A percentile compares a stretch with the other conserved stretches of the same genome.
Evolutionary conservation across 2,113 vertebrate species (phyloP).

Genomic region (Grallaria varia): DNA sequence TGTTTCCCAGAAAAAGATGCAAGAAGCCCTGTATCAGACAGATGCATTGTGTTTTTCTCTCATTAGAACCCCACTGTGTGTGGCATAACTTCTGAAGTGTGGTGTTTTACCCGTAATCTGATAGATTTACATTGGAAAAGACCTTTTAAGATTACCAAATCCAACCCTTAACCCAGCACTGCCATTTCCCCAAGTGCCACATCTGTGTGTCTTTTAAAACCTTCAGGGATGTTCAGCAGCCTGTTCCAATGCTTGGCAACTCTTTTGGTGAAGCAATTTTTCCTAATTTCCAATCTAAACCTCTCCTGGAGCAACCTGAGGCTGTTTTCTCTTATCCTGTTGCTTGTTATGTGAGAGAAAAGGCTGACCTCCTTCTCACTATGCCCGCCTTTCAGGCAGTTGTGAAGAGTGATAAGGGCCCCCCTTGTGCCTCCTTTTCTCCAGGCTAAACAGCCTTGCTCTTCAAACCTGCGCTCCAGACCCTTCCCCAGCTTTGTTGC

Average conservation of each 20-base stretch:
- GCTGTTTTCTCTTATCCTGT: not conserved
- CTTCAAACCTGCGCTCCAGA: not conserved
- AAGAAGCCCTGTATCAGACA: not conserved
- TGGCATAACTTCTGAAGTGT: not conserved
- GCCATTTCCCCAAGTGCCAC: not conserved
- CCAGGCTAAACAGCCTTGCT: not conserved
- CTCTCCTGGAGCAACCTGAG: not conserved
- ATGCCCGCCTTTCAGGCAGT: not conserved
- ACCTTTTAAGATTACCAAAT: rapidly evolving
- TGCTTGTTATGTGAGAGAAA: not conserved
- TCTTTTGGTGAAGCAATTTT: not conserved
- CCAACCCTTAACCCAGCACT: rapidly evolving
- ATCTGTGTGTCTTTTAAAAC: not conserved
- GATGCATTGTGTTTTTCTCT: not conserved
- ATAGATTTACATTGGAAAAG: not conserved
- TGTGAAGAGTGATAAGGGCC: not conserved
- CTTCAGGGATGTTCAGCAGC: not conserved
- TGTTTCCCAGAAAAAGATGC: not conserved
- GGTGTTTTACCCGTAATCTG: not conserved
- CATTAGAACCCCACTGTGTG: not conserved
- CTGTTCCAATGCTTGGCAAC: not conserved
- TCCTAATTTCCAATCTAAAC: not conserved
- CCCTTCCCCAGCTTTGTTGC: not conserved
- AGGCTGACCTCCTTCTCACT: rapidly evolving
- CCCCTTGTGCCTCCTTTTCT: not conserved